Conservation (phyloP, 2,113 vertebrate species). For the Colinus virginianus region DNA sequence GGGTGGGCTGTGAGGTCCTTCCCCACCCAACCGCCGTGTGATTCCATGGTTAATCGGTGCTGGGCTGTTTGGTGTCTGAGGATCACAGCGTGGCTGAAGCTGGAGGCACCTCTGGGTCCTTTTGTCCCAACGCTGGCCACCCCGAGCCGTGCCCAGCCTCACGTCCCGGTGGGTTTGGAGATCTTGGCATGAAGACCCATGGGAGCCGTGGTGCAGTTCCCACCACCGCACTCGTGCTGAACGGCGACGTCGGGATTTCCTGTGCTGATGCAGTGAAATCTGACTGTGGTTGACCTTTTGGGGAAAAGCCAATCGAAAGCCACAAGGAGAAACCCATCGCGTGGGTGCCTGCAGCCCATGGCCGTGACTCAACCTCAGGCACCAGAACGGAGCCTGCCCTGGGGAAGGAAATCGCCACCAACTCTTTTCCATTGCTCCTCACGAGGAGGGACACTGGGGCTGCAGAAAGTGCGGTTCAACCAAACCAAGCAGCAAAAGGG, state of each 20-base stretch:
- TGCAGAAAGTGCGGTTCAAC: neutral
- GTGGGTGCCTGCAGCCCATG: neutral
- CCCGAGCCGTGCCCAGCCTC: neutral
- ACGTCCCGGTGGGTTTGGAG: neutral
- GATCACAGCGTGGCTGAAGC: neutral
- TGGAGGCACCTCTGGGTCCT: neutral
- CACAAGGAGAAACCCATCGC: neutral
- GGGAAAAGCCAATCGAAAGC: neutral
- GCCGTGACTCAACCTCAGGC: neutral
- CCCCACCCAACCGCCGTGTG: too few species aligned
- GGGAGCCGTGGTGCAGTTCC: neutral
- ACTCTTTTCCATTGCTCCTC: neutral
- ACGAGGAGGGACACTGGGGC: neutral
- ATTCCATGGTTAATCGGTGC: too few species aligned
- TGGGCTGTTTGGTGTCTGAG: neutral
- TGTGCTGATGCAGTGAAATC: neutral
- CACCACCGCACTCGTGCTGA: neutral
- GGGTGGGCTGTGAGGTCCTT: too few species aligned
- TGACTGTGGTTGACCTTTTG: neutral
- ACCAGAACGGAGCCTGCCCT: fast-evolving
- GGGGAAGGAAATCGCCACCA: neutral
- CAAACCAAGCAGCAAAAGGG: neutral
- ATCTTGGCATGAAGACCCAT: neutral
- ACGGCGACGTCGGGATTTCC: fast-evolving
- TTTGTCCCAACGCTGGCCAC: neutral